Evolutionary conservation across 1,140 invertebrate species (phyloP), one percentile per base, ranked within the genome.

Genomic region (Geopemphigus sp.): DNA sequence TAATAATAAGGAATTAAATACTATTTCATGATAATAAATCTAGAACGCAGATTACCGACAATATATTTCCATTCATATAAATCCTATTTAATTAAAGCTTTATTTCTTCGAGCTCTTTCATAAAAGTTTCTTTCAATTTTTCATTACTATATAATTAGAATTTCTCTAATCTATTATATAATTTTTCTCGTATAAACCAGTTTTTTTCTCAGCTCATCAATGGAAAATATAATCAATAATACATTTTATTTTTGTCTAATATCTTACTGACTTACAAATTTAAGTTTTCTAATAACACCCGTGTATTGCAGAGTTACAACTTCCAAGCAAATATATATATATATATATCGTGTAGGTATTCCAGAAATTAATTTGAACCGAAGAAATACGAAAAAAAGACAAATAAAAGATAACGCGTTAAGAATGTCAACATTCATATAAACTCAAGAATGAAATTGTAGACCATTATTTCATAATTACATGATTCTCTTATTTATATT

Each of bases 1-100:
- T 4, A 19, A 6, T n/a, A n/a, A n/a, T n/a, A n/a, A n/a, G n/a
- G n/a, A n/a, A n/a, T n/a, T n/a, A n/a, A n/a, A n/a, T n/a, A n/a
- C n/a, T n/a, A n/a, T n/a, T n/a, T n/a, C n/a, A n/a, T n/a, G 4
- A 12, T 66, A 66, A 14, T 47, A 68, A 50, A 68, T 50, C 17
- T 17, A 3, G 24, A 6, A 68, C 45, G 15, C 17, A 50, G 22
- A 50, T 68, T 68, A 17, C 8, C 39, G 47, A 50, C n/a, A 68
- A 68, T 50, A 26, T 22, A 24, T 26, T 68, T 50, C 17, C 22
- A 68, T 50, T 45, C 39, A 68, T 68, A 68, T 68, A 50, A 50
- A 68, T 50, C 39, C 10, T 50, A 68, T 50, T 68, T 68, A 68
- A 50, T 68, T 68, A 39, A 68, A 68, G 1, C 47, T 68, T 24